Percentiles rank a stretch among this genome's conserved stretches.
Conservation (phyloP, 2,113 vertebrate genomes). For the Spermophilus dauricus region DNA sequence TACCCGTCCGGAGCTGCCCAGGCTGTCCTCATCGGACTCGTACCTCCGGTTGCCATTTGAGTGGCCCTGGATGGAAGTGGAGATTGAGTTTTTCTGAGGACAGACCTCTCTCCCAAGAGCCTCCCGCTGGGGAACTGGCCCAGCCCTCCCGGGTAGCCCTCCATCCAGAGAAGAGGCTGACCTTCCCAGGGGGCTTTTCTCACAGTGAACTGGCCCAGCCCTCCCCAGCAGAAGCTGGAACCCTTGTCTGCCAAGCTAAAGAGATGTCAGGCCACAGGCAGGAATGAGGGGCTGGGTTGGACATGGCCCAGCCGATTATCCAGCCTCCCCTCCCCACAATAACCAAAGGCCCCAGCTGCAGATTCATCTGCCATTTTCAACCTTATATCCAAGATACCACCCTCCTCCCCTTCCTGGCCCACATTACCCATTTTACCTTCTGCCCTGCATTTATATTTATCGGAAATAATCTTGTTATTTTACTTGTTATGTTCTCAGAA, state of each 20-base stretch:
- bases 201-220: background rate
- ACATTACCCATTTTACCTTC: background rate
- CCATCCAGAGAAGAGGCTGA: no score
- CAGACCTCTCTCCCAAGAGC: background rate
- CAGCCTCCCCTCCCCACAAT: background rate
- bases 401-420: background rate
- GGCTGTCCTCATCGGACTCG: constrained; percentile 97
- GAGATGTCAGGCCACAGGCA: background rate
- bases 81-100: constrained; percentile 61
- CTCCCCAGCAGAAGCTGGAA: background rate
- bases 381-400: background rate
- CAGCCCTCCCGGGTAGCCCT: no score
- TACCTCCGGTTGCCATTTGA: constrained; percentile 89
- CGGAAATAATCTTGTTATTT: background rate
- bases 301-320: background rate
- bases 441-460: background rate
- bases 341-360: background rate
- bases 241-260: background rate
- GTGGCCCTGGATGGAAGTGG: constrained; percentile 88
- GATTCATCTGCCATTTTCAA: background rate
- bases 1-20: constrained; percentile 96
- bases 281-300: fast-evolving
- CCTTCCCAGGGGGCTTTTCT: background rate
- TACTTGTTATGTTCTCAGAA: background rate
- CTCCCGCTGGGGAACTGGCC: background rate